Percentiles rank a stretch among this genome's conserved stretches.
Conservation (phyloP, 37 sponge, comb jelly and placozoan genomes). For the Lycopodina hypogea region DNA sequence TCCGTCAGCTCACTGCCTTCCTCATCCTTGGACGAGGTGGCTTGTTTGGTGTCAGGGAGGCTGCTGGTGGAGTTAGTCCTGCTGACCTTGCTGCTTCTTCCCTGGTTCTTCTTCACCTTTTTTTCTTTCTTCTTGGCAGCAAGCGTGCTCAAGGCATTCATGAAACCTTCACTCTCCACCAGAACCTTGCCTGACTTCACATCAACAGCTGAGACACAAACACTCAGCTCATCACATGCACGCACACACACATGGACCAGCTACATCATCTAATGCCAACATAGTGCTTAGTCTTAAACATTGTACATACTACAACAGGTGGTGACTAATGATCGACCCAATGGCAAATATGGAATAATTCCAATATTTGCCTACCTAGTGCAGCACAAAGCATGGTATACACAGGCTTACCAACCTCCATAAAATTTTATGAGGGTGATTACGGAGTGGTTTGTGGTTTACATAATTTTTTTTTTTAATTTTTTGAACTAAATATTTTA, state of each 20-base stretch:
- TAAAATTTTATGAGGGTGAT: too few species aligned
- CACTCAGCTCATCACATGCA: not conserved
- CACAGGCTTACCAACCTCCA: too few species aligned
- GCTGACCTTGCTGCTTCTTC: not conserved
- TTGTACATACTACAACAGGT: too few species aligned
- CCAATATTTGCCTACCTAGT: too few species aligned
- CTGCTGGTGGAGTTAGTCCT: constrained; percentile 8
- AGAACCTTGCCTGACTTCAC: constrained; percentile 33
- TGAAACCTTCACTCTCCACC: constrained; percentile 70
- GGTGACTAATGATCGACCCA: too few species aligned
- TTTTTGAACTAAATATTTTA: too few species aligned
- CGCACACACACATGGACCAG: not conserved
- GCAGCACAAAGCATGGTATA: too few species aligned
- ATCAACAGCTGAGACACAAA: not conserved
- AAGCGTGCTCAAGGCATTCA: constrained; percentile 64
- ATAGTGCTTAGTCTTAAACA: too few species aligned
- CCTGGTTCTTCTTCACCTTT: constrained; percentile 45
- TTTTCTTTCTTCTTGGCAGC: constrained; percentile 47
- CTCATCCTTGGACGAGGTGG: not conserved
- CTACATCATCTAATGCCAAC: too few species aligned
- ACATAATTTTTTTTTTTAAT: too few species aligned
- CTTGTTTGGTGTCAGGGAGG: not conserved
- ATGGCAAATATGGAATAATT: too few species aligned
- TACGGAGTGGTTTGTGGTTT: too few species aligned
- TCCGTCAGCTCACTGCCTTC: constrained; percentile 8